A percentile compares a stretch with the other conserved stretches of the same genome.
These are phyloP conservation scores for Trissolcus japonicus DNA, from an alignment of 2,888 invertebrate genomes.

Conservation along the genomic window DNA sequence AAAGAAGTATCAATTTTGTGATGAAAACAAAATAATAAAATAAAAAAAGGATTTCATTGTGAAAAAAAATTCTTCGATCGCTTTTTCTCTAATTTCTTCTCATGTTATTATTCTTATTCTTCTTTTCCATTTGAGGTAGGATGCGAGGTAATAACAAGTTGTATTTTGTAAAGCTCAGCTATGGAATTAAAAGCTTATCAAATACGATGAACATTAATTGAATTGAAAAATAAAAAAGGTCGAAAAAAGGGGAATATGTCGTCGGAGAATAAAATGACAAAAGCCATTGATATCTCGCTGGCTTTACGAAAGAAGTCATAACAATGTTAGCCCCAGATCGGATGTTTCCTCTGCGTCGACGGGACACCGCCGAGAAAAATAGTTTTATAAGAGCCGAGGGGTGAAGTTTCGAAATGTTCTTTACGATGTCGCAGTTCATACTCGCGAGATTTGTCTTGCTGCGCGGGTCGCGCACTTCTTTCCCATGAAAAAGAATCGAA, in stretches of 20 bases:
- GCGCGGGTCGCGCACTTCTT: conserved; percentile 30
- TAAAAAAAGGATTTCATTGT: too few species aligned
- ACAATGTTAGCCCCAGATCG: conserved; percentile 20
- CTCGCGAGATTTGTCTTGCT: conserved; percentile 17
- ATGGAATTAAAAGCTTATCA: too few species aligned
- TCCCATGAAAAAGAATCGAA: conserved; percentile 37
- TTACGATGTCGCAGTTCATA: conserved; percentile 40
- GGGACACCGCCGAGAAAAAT: conserved; percentile 22
- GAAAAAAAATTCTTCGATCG: too few species aligned
- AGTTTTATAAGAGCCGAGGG: conserved; percentile 42
- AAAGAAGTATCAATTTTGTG: too few species aligned
- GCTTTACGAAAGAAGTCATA: conserved; percentile 25
- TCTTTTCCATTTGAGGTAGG: too few species aligned
- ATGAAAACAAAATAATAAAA: too few species aligned
- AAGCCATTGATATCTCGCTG: conserved; percentile 9
- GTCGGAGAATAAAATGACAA: conserved; percentile 7
- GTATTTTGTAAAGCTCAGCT: too few species aligned
- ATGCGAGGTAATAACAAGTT: too few species aligned
- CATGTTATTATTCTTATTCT: too few species aligned
- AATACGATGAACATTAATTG: too few species aligned
- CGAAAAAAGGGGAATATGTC: not conserved
- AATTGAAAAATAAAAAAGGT: conserved; percentile 11
- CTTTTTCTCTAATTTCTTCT: too few species aligned
- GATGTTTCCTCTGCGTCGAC: conserved; percentile 23
- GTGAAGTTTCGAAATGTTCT: conserved; percentile 35